Base-by-base conservation (phyloP, 2,113 vertebrate genomes). In the Nothoprocta perdicaria region DNA sequence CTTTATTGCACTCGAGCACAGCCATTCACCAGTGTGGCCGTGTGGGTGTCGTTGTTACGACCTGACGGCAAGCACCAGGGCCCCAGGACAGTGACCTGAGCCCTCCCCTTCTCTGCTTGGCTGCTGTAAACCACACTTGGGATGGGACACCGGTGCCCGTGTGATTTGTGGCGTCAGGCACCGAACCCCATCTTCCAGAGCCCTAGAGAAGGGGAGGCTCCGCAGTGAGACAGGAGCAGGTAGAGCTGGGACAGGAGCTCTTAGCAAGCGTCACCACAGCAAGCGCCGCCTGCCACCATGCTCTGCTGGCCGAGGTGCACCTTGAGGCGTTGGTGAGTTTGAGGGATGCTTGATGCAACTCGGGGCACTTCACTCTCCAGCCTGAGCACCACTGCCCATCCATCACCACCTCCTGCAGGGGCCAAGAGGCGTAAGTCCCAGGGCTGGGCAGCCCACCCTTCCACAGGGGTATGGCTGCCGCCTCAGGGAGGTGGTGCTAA, bases 1-100 rank as follows among this genome's bases (percentile, higher is more conserved):
- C 48, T 96, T 96, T 96, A 96, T 96, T 96, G 95, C 91, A 92
- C 94, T 89, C 9, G 0, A 63, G 81, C 93, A 92, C 86, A 58
- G 74, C 86, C 66, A 4, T 55, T 63, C 0, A 0, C 88, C 86
- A 65, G 14, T 0, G 1, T 12, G 22, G 79, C 52, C 61, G 7
- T 0, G 0, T 92, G 35, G 12, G 68, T 78, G 85, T 23, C 0
- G 2, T 57, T 84, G 83, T 80, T 83, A 16, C 4, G 23, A 84
- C 73, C 72, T 40, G 38, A 14, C 0, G 6, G 26, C 15, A 50
- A 78, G 78, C 53, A 75, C 40, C 40, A 38, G 62, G 88, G 72
- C 23, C 52, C 40, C 29, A 11, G 61, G 22, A 26, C 45, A 27
- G 0, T 79, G 58, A 31, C 40, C 45, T 0, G 0, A 9, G 33